Base-by-base conservation (phyloP, 2,113 vertebrate genomes). In the Aspidoscelis tigris region DNA sequence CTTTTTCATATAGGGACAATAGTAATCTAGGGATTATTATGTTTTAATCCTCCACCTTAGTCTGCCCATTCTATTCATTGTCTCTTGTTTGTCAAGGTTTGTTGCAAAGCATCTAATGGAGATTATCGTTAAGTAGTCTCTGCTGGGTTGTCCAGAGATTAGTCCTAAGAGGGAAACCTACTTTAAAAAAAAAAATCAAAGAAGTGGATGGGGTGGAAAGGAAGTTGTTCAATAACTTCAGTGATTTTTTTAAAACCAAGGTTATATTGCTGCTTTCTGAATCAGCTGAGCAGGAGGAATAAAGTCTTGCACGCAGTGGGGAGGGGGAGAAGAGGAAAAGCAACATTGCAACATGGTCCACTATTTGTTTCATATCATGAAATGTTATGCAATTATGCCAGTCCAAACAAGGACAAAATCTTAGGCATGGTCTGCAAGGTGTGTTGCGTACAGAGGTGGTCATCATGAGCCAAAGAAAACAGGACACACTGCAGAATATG, bases 1-100 rank as follows among this genome's bases (percentile, higher is more conserved):
- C 24, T 4, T 9, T 89, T 85, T 21, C 76, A 7, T 91, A 85
- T 71, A 41, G 47, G 18, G 4, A 20, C 73, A 88, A 92, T 8
- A 55, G 81, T 79, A 87, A 88, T 80, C n/a, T 71, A 81, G 75
- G 80, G 14, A 72, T 0, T 89, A 89, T 84, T 76, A 83, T 53
- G 79, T 14, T 1, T 0, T 0, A 12, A 2, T 14, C 3, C 21
- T 69, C n/a, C 5, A 83, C 24, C 77, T 85, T 84, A 61, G 58
- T 61, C 58, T 71, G 81, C 81, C 53, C 80, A 86, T 77, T 76
- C 86, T 75, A n/a, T 84, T 89, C 68, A 88, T 64, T 70, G 24
- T 69, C 1, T 89, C 43, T 18, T 88, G 39, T 72, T 90, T 87
- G 70, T 83, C 84, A 69, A 1, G 78, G 43, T 55, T 50, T 61